phyloP scores from a whole-genome alignment of 2,797 vertebrate species.

The Triplophysa bombifrons region DNA sequence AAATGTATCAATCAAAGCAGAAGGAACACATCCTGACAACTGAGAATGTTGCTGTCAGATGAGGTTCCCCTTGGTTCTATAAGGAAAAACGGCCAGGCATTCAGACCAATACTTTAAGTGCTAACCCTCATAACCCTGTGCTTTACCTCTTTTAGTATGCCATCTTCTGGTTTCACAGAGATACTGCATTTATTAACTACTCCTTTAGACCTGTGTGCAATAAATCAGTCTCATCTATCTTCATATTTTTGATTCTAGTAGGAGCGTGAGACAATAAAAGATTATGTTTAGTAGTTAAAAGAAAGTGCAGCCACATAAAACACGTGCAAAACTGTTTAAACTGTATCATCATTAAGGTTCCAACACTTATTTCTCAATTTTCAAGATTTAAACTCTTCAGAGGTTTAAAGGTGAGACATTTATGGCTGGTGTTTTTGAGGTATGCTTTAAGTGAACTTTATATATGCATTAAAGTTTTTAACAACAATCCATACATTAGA shows the following conservation, averaged over 20 bases:
- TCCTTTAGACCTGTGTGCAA: background rate
- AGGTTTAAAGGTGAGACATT: too few relatives aligned
- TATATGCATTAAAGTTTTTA: too few relatives aligned
- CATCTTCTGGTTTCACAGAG: constrained; percentile 41
- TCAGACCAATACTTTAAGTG: too few relatives aligned
- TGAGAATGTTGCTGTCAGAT: too few relatives aligned
- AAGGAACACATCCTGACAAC: too few relatives aligned
- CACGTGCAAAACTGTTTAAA: background rate
- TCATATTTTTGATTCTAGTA: constrained; percentile 19
- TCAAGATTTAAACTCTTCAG: background rate
- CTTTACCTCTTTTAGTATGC: constrained; percentile 5
- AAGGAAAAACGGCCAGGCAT: too few relatives aligned
- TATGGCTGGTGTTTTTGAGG: too few relatives aligned
- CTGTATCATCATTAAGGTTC: background rate
- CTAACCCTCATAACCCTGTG: too few relatives aligned
- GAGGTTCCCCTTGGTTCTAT: too few relatives aligned
- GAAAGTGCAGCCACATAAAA: background rate
- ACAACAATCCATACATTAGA: too few relatives aligned
- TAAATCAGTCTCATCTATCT: background rate
- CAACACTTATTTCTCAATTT: background rate
- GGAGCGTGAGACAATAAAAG: background rate
- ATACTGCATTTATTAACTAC: background rate
- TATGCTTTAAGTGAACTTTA: too few relatives aligned
- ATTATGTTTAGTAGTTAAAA: background rate
- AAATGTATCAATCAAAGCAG: too few relatives aligned